Base-by-base conservation (phyloP, 2,797 vertebrate genomes). In the Tympanoctomys barrerae region DNA sequence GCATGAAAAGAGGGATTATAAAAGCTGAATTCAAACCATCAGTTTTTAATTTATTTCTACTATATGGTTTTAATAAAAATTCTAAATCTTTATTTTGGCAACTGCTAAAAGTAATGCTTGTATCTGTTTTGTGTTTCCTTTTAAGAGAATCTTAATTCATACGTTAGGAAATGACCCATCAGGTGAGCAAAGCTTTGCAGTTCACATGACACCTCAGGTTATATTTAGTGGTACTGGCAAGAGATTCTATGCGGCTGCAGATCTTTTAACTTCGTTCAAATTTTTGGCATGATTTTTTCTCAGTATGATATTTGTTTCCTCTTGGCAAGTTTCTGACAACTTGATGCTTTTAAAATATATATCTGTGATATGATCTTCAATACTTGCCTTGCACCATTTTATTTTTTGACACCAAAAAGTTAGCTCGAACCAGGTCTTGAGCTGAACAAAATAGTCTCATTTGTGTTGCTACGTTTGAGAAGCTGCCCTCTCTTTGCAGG, bases 311-410 rank as follows among this genome's bases (percentile, higher is more conserved):
- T 87, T 96, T 96, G 90, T 94, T 97, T 96, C 92, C 93, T 96
- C 57, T 94, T 96, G 95, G 95, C 95, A 96, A 97, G 61, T 94
- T 97, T 96, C 82, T 96, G 94, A 97, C 92, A 95, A 92, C 49
- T 70, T 91, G 90, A 92, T 94, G n/a, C 78, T 96, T 94, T 88
- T 46, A 94, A 95, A 81, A 95, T 94, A 79, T 86, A 85, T 81
- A 14, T 93, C 87, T 94, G n/a, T 83, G 90, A 87, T 92, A 57
- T 54, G 62, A 95, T 93, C 77, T 94, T 90, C 92, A 62, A 21
- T 90, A 57, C 85, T 92, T 87, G 79, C 66, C 83, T 77, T 73
- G 42, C 19, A 81, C 82, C 42, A 64, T 97, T 97, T 97, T 94
- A 95, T 77, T 93, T 94, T 95, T 93, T 94, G 39, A 94, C 80